Conservation (phyloP, 92 coral and sea anemone genomes). For the Nematostella vectensis region DNA sequence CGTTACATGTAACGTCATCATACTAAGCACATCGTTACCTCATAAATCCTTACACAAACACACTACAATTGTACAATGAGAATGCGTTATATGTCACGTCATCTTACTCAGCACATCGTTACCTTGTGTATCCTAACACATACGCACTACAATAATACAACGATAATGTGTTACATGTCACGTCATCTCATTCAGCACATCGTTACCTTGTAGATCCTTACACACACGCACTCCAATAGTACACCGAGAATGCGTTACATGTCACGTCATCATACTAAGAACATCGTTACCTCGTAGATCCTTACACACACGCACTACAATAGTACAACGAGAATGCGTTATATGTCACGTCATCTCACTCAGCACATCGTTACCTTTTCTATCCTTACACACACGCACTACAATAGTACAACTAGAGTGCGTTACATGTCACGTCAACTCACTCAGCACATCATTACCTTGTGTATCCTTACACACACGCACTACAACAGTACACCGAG, state of each 20-base stretch:
- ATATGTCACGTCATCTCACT: slow-evolving; percentile 44
- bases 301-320: slow-evolving; percentile 48
- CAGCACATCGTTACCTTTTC: slow-evolving; percentile 26
- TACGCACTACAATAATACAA: too few species aligned
- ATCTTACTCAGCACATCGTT: too few species aligned
- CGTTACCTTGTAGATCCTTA: slow-evolving; percentile 31
- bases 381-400: slow-evolving; percentile 53
- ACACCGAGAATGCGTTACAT: too few species aligned
- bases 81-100: too few species aligned
- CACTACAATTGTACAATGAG: too few species aligned
- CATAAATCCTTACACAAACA: too few species aligned
- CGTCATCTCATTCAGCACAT: slow-evolving; percentile 30
- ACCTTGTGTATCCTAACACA: too few species aligned
- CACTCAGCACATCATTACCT: slow-evolving; percentile 33
- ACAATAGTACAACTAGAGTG: too few species aligned
- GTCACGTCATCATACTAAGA: slow-evolving; percentile 39
- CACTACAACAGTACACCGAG: slow-evolving; percentile 29
- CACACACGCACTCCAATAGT: slow-evolving; percentile 44
- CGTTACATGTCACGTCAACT: slow-evolving; percentile 44
- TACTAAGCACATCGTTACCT: too few species aligned
- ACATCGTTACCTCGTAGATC: slow-evolving; percentile 28
- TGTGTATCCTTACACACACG: slow-evolving; percentile 37
- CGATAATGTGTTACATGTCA: too few species aligned
- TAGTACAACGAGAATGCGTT: too few species aligned
- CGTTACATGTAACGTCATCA: too few species aligned